These are phyloP conservation scores for Atrichornis clamosus DNA, from an alignment of 2,113 vertebrate genomes.

Conservation along the genomic window DNA sequence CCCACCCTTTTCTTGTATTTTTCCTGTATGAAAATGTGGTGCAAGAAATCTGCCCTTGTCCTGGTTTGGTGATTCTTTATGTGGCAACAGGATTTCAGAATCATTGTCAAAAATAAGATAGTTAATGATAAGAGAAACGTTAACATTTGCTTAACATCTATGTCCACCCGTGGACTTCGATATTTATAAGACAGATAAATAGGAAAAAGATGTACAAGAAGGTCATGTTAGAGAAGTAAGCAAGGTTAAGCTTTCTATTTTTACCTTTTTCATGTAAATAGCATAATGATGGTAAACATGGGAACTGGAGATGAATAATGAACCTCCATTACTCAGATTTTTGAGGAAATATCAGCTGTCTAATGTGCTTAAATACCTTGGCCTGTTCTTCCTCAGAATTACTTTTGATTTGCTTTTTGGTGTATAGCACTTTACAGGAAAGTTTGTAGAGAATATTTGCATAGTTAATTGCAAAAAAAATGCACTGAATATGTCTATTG, in stretches of 20 bases:
- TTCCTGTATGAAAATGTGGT: not conserved
- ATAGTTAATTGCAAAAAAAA: not conserved
- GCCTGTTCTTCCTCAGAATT: not conserved
- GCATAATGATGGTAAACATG: not conserved
- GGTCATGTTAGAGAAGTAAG: not conserved
- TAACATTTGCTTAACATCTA: not conserved
- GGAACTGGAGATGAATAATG: not conserved
- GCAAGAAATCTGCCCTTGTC: not conserved
- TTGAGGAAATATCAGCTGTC: not conserved
- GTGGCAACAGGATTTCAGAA: not conserved
- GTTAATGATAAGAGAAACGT: not conserved
- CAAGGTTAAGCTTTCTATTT: not conserved
- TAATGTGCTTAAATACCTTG: not conserved
- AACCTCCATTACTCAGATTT: not conserved
- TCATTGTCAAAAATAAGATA: not conserved
- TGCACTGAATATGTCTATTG: not conserved
- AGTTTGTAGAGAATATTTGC: not conserved
- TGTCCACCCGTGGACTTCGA: not conserved
- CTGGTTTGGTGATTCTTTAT: not conserved
- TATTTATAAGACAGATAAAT: not conserved
- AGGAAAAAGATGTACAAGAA: not conserved
- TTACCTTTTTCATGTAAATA: not conserved
- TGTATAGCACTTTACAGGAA: not conserved
- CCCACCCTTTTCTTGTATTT: not conserved
- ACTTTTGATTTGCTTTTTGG: not conserved